Percentiles rank a stretch among this genome's conserved stretches.
phyloP scores from a whole-genome alignment of 1,140 invertebrate species.

The Pseudomyrmex concolor region DNA sequence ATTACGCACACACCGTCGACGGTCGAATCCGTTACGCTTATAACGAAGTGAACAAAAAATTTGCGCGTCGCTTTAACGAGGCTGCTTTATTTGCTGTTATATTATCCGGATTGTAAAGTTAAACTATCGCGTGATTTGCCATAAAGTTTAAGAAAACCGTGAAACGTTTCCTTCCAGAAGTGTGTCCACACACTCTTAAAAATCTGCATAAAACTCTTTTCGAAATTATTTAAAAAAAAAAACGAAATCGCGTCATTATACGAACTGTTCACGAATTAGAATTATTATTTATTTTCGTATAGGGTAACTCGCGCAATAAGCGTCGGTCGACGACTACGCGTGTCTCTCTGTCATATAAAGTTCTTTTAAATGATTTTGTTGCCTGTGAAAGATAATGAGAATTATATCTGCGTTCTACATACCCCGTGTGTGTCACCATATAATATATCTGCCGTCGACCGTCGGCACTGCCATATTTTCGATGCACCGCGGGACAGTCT shows the following conservation, averaged over 20 bases:
- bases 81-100: neutral
- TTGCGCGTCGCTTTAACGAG: neutral
- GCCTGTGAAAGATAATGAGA: too few relatives aligned
- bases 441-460: too few relatives aligned
- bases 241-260: neutral
- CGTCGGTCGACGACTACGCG: too few relatives aligned
- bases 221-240: constrained; percentile 2
- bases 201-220: neutral
- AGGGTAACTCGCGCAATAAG: too few relatives aligned
- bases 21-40: constrained; percentile 39
- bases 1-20: constrained; percentile 48
- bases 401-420: too few relatives aligned
- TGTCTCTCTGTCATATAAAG: too few relatives aligned
- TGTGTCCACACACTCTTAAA: neutral
- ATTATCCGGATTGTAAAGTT: constrained; percentile 26
- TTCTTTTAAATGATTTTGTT: too few relatives aligned
- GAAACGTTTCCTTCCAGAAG: neutral
- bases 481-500: too few relatives aligned
- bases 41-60: constrained; percentile 37
- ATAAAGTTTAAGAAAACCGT: neutral
- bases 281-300: too few relatives aligned
- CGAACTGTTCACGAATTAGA: constrained; percentile 2
- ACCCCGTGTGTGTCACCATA: too few relatives aligned
- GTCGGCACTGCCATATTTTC: too few relatives aligned
- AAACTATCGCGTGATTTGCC: constrained; percentile 3